A percentile compares a stretch with the other conserved stretches of the same genome.
Conservation (phyloP, 2,113 vertebrate genomes). For the Sinosuthora webbiana region DNA sequence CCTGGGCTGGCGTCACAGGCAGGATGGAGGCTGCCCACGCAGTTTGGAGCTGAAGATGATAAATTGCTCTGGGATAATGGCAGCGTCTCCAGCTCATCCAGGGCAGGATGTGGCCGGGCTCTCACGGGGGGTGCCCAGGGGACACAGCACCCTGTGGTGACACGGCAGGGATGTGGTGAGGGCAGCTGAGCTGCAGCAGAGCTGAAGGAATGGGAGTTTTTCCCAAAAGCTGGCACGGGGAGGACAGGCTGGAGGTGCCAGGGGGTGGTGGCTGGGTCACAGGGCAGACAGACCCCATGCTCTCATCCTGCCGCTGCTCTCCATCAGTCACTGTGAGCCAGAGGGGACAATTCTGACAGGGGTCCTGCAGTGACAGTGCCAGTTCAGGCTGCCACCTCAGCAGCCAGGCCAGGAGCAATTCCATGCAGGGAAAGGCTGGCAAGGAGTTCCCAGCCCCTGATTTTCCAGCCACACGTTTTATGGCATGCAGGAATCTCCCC, state of each 20-base stretch:
- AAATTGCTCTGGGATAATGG: not conserved
- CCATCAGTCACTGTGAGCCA: accelerated
- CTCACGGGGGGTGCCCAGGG: accelerated
- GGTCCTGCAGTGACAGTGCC: not conserved
- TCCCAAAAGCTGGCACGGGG: accelerated
- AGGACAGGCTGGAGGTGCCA: not conserved
- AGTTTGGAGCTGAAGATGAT: not conserved
- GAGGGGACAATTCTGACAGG: not conserved
- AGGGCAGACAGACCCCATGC: not conserved
- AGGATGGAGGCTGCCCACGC: not conserved
- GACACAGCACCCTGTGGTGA: accelerated
- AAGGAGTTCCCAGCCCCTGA: not conserved
- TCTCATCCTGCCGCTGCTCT: not conserved
- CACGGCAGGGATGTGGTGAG: accelerated
- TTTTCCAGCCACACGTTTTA: accelerated
- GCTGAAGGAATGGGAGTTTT: not conserved
- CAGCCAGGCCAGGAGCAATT: not conserved
- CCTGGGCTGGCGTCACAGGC: not conserved
- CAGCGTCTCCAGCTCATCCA: accelerated
- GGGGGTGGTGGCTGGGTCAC: not conserved
- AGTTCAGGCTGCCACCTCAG: not conserved
- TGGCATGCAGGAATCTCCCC: not conserved
- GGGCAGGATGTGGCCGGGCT: not conserved
- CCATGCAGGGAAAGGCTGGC: not conserved
- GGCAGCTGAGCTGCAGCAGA: not conserved